A percentile compares a stretch with the other conserved stretches of the same genome.
These are phyloP conservation scores for Mastomys coucha DNA, from an alignment of 2,113 vertebrate species.

Conservation along the genomic window DNA sequence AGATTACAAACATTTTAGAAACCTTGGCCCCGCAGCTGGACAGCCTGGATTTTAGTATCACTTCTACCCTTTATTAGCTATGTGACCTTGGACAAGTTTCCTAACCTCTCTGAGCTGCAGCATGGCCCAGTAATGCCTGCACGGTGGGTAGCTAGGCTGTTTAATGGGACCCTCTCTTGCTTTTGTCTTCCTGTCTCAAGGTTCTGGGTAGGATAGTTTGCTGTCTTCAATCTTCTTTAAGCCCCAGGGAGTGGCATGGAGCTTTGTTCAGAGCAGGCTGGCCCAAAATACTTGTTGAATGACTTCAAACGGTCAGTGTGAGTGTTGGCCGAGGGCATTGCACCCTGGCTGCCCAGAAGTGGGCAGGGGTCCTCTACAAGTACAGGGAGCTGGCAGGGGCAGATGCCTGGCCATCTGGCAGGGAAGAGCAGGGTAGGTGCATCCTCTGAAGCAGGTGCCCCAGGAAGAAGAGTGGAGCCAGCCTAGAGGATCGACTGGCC, in stretches of 20 bases:
- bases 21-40: background rate
- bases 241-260: background rate
- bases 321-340: too few relatives aligned
- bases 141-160: accelerated
- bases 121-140: too few relatives aligned
- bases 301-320: background rate
- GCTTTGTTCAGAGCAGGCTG: slow-evolving; percentile 17
- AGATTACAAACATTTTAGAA: background rate
- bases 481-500: slow-evolving; percentile 48
- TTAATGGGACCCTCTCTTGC: background rate
- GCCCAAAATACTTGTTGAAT: background rate
- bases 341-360: accelerated
- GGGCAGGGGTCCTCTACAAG: accelerated
- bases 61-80: background rate
- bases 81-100: background rate
- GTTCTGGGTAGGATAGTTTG: background rate
- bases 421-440: background rate
- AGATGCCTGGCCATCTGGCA: background rate
- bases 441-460: background rate
- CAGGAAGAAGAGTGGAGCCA: background rate
- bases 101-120: background rate
- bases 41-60: background rate
- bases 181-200: background rate
- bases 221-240: background rate
- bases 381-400: background rate